Evolutionary conservation across 2,797 vertebrate species (phyloP).

Genomic region (Clarias laeviceps): DNA sequence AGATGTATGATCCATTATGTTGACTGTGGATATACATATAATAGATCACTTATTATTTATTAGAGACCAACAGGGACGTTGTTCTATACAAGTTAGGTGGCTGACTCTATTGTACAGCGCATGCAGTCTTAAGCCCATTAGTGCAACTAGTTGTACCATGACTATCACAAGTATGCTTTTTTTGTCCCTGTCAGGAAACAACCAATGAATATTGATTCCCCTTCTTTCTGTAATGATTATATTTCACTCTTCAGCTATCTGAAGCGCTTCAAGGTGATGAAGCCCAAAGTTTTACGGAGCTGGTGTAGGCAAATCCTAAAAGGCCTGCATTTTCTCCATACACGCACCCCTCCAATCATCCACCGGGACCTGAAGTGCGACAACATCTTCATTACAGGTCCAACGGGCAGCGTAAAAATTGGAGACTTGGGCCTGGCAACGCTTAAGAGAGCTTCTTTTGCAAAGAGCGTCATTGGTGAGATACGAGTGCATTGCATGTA

Average conservation of each 20-base stretch:
- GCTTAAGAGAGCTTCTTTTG: conserved; percentile 95
- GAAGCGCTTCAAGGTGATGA: conserved; percentile 99
- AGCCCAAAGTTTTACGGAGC: conserved; percentile 94
- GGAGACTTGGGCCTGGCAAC: conserved; percentile 96
- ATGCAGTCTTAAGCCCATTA: not conserved
- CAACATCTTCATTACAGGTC: conserved; percentile 98
- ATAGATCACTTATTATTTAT: not conserved
- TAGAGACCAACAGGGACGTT: not conserved
- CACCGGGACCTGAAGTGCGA: conserved; percentile 98
- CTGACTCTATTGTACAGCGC: not conserved
- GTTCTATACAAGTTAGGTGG: not conserved
- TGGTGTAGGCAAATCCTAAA: conserved; percentile 98
- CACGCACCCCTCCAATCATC: conserved; percentile 94
- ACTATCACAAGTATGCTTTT: not conserved
- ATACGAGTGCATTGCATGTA: not conserved
- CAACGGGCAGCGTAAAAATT: conserved; percentile 97
- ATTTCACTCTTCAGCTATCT: conserved; percentile 81
- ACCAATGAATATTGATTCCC: not conserved
- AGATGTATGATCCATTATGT: not conserved
- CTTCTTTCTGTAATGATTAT: not conserved
- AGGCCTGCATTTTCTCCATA: conserved; percentile 95
- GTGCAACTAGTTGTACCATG: not conserved
- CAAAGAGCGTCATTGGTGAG: conserved; percentile 98
- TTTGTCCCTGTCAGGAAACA: not conserved
- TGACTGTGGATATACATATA: not conserved